Conservation (phyloP, 2,797 vertebrate genomes). For the Megaceryle alcyon region DNA sequence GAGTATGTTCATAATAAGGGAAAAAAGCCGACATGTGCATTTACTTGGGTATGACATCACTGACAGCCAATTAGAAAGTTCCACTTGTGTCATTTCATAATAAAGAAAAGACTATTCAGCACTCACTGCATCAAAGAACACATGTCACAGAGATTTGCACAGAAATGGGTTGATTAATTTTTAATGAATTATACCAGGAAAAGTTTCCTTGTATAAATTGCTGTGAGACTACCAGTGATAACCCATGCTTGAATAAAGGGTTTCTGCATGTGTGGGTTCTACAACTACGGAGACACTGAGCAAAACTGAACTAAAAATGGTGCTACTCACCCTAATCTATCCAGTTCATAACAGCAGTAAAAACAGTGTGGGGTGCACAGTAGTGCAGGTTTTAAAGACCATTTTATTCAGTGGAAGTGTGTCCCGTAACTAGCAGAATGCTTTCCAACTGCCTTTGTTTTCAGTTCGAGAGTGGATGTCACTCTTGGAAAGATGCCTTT, state of each 20-base stretch:
- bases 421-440: neutral
- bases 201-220: conserved; percentile 67
- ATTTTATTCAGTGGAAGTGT: conserved; percentile 31
- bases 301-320: conserved; percentile 9
- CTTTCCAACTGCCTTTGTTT: conserved; percentile 19
- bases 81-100: conserved; percentile 74
- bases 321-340: conserved; percentile 23
- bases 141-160: conserved; percentile 76
- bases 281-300: neutral
- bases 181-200: conserved; percentile 74
- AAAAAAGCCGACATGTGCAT: conserved; percentile 47
- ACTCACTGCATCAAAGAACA: conserved; percentile 70
- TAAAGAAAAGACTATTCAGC: conserved; percentile 75
- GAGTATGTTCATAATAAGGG: conserved; percentile 40
- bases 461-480: neutral
- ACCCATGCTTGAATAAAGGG: conserved; percentile 44
- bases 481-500: conserved; percentile 10
- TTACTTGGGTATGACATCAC: conserved; percentile 68
- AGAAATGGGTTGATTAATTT: conserved; percentile 78
- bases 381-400: conserved; percentile 34
- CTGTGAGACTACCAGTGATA: conserved; percentile 53
- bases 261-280: conserved; percentile 37
- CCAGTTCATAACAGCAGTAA: conserved; percentile 40
- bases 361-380: neutral
- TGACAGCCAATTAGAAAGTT: conserved; percentile 78